Conservation (phyloP, 2,113 vertebrate species). For the Gavialis gangeticus region DNA sequence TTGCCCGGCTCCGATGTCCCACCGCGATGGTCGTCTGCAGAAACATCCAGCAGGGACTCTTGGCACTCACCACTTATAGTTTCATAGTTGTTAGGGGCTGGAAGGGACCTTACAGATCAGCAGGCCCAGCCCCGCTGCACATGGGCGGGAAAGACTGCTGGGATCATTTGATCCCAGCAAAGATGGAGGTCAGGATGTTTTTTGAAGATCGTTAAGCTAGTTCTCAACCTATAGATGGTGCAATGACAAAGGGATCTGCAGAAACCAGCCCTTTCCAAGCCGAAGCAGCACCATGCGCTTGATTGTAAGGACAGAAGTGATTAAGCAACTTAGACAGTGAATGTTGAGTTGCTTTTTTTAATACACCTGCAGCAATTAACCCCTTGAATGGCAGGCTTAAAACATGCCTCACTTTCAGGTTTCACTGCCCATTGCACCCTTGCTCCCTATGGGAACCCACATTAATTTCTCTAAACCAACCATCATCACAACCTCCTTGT, state of each 20-base stretch:
- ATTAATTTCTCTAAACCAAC: background rate
- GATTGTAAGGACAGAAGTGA: background rate
- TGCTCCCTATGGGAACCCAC: background rate
- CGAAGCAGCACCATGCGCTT: no score
- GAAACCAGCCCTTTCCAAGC: background rate
- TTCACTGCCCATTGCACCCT: background rate
- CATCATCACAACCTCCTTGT: background rate
- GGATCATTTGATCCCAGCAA: no score
- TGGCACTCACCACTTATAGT: background rate
- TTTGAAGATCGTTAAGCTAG: background rate
- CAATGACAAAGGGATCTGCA: background rate
- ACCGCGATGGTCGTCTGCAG: background rate
- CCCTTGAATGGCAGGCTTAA: background rate
- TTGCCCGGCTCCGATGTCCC: background rate
- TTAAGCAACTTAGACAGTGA: rapidly evolving
- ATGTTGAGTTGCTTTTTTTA: background rate
- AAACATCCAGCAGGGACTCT: background rate
- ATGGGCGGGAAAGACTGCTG: no score
- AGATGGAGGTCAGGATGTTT: no score
- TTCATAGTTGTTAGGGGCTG: no score
- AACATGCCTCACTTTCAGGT: rapidly evolving
- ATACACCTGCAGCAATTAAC: background rate
- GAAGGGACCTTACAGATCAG: no score
- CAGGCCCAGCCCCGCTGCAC: no score
- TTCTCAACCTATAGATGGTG: background rate